Evolutionary conservation across 2,888 invertebrate genomes (phyloP).

Genomic region (Augiades crinisus): DNA sequence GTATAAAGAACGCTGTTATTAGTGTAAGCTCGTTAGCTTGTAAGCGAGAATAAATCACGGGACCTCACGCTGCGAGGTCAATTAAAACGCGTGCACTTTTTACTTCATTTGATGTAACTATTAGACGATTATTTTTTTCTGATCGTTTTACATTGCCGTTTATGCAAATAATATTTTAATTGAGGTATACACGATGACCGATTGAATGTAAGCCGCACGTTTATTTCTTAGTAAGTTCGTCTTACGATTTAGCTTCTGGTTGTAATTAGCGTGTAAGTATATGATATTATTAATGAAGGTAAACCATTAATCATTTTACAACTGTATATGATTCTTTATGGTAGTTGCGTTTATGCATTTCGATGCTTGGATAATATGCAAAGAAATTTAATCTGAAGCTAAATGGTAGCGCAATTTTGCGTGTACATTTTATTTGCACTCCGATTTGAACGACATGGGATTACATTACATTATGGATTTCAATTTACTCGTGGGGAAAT

Average conservation of each 20-base stretch:
- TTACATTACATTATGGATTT: too few relatives aligned
- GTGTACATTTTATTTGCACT: too few relatives aligned
- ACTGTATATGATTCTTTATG: background rate
- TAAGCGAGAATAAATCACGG: slow-evolving; percentile 52
- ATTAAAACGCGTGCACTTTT: slow-evolving; percentile 57
- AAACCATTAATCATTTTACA: background rate
- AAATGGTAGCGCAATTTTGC: too few relatives aligned
- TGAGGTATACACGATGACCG: slow-evolving; percentile 30
- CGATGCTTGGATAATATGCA: too few relatives aligned
- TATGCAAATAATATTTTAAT: slow-evolving; percentile 50
- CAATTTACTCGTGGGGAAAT: too few relatives aligned
- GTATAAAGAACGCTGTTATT: slow-evolving; percentile 11
- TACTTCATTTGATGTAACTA: slow-evolving; percentile 38
- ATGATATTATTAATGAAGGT: background rate
- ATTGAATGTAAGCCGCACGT: slow-evolving; percentile 26
- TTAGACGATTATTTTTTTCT: slow-evolving; percentile 38
- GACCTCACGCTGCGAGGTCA: slow-evolving; percentile 56
- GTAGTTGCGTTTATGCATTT: too few relatives aligned
- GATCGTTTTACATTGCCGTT: slow-evolving; percentile 42
- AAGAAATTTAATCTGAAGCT: too few relatives aligned
- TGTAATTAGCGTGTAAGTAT: background rate
- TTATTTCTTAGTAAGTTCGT: background rate
- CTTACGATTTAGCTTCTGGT: background rate
- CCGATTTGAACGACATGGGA: too few relatives aligned
- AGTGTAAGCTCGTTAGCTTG: slow-evolving; percentile 43